Evolutionary conservation across 92 coral and sea anemone species (phyloP), one percentile per base, ranked within the genome.

Genomic region (Palythoa caribaeorum): DNA sequence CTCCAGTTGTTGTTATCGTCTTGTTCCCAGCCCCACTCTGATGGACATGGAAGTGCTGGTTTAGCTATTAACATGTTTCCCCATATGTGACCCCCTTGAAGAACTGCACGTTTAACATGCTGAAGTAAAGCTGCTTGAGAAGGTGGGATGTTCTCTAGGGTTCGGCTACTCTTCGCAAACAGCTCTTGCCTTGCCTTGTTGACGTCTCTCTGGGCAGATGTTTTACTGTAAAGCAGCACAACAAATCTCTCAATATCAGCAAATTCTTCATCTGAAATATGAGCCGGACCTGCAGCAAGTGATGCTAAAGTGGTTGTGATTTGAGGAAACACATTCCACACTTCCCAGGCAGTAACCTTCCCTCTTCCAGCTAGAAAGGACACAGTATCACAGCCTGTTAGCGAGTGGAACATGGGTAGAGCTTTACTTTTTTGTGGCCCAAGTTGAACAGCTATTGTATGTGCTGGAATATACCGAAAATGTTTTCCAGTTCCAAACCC

Each of bases 341-440:
- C 74, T 44, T 89, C 92, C 92, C 89, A 90, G 6, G 92, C 92
- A 12, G 89, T 65, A 50, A 28, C 54, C 83, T 90, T 90, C 19
- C 92, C 89, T 78, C 71, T 90, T 38, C 73, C 19, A 36, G 73
- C 16, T 3, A 68, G 73, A 37, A 90, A 85, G 2, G 87, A 85
- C 1, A 79, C 87, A 14, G 87, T 85, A 76, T 90, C 90, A 72
- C 90, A 90, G 59, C 93, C 93, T n/a, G 93, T 80, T 15, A 90
- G 28, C 0, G 86, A 80, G 52, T 85, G 92, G 20, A 85, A 78
- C 71, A 76, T 75, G 50, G 88, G 90, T 6, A 87, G 88, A 74
- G 88, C 93, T 71, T 73, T 87, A 50, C 77, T n/a, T 40, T 65
- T 71, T 52, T 87, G 87, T 76, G 87, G 72, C 13, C 90, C 93